Evolutionary conservation across 2,888 invertebrate genomes (phyloP).

Genomic region (Boloria euphrosyne): DNA sequence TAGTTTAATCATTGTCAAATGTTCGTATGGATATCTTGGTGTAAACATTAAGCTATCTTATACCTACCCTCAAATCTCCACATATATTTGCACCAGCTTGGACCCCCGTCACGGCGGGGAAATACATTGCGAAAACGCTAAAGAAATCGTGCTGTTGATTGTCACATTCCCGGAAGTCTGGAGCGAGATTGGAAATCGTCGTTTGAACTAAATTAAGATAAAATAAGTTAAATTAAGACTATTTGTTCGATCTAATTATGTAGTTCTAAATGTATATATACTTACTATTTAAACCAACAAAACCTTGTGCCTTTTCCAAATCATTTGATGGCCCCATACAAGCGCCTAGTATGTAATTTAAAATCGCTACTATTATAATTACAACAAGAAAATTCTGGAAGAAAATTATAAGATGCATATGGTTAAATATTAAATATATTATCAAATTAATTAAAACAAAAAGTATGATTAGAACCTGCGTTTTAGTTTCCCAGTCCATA

Average conservation of each 20-base stretch:
- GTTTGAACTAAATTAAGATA: constrained; percentile 74
- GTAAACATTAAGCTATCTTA: not conserved
- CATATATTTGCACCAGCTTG: constrained; percentile 97
- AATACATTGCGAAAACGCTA: constrained; percentile 95
- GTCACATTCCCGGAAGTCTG: constrained; percentile 86
- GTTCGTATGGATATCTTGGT: not conserved
- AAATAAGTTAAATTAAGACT: not conserved
- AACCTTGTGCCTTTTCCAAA: constrained; percentile 85
- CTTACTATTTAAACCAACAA: constrained; percentile 90
- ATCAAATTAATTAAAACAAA: constrained; percentile 10
- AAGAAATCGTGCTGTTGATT: constrained; percentile 89
- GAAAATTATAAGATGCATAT: not conserved
- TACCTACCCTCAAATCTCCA: constrained; percentile 90
- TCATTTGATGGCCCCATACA: constrained; percentile 85
- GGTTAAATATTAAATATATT: not conserved
- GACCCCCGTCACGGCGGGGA: constrained; percentile 97
- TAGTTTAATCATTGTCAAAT: no score
- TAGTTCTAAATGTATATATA: not conserved
- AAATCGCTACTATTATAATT: constrained; percentile 89
- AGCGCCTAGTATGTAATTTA: constrained; percentile 92
- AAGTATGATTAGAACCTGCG: constrained; percentile 64
- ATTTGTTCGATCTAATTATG: not conserved
- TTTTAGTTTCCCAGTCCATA: constrained; percentile 96
- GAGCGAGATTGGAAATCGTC: constrained; percentile 83
- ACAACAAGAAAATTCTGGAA: constrained; percentile 89